phyloP scores from a whole-genome alignment of 2,888 invertebrate species.

The Melolontha melolontha region DNA sequence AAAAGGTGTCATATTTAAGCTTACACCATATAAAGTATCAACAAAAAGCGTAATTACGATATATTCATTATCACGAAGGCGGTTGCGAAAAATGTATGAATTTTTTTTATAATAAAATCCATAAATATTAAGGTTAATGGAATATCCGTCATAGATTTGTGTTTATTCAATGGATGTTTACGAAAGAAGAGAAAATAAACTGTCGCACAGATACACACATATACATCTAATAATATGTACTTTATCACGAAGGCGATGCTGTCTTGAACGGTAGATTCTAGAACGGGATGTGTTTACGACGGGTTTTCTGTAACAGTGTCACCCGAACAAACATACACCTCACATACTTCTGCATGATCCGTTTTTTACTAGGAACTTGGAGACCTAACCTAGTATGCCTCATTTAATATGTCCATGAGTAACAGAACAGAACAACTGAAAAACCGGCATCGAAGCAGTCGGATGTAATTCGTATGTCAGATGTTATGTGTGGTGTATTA shows the following conservation, averaged over 20 bases:
- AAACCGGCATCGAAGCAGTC: slow-evolving; percentile 23
- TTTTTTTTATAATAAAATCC: not conserved
- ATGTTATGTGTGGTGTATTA: slow-evolving; percentile 7
- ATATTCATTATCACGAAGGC: too few relatives aligned
- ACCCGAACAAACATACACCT: slow-evolving; percentile 8
- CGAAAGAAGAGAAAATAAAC: slow-evolving; percentile 2
- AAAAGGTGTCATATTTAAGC: too few relatives aligned
- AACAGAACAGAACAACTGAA: slow-evolving; percentile 19
- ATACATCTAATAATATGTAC: slow-evolving; percentile 4
- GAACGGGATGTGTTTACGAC: not conserved
- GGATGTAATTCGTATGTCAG: slow-evolving; percentile 17
- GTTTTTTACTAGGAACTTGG: slow-evolving; percentile 33
- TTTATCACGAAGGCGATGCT: slow-evolving; percentile 17
- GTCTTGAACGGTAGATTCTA: slow-evolving; percentile 23
- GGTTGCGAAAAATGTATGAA: too few relatives aligned
- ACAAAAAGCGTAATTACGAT: too few relatives aligned
- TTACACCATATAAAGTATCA: too few relatives aligned
- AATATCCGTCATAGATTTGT: slow-evolving; percentile 11
- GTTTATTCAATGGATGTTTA: not conserved
- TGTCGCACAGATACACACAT: slow-evolving; percentile 23
- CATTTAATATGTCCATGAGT: slow-evolving; percentile 11
- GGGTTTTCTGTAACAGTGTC: slow-evolving; percentile 23
- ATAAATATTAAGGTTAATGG: slow-evolving; percentile 6
- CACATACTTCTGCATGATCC: slow-evolving; percentile 12
- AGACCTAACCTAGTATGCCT: slow-evolving; percentile 32